Base-by-base conservation (phyloP, 2,888 invertebrate species). In the Synergus itoensis region DNA sequence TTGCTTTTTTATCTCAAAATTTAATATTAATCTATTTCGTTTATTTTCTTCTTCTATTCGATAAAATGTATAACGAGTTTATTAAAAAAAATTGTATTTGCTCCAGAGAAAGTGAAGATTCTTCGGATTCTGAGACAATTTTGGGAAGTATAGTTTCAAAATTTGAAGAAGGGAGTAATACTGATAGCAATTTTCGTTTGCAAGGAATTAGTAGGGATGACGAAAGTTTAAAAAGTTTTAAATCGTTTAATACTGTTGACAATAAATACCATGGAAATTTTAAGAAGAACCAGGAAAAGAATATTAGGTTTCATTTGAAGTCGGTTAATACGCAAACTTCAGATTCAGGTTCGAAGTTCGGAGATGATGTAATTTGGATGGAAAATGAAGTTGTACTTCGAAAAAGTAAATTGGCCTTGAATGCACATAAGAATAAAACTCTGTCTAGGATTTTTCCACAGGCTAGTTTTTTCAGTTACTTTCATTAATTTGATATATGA, bases 381-480 rank as follows among this genome's bases (percentile, higher is more conserved):
- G n/a, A 41, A 36, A 11, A 64, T n/a, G 16, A 78, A 40, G 60
- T 41, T n/a, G 1, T 18, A 8, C 36, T 53, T 53, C 36, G 28
- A 16, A 73, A 53, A 53, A 73, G 45, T 43, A 5, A 18, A 16
- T 48, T 62, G 21, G 57, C 16, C 5, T 21, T n/a, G 57, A 9
- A 77, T 73, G 45, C 21, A n/a, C 69, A 7, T 14, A 73, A 84
- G 77, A 86, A 86, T 81, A 16, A 65, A 14, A 78, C 63, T 67
- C 62, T 86, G 4, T 84, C 80, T 18, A 21, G 57, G 65, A 69
- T 82, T 45, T 84, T 84, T 76, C 83, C 86, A 63, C 65, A 83
- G 81, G 86, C 85, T 78, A 84, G 84, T 77, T 63, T 28, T 45
- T 63, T 63, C 36, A 16, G 16, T 4, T 36, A 16, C 63, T 40